phyloP scores from a whole-genome alignment of 2,113 vertebrate genomes.

The Okapia johnstoni region DNA sequence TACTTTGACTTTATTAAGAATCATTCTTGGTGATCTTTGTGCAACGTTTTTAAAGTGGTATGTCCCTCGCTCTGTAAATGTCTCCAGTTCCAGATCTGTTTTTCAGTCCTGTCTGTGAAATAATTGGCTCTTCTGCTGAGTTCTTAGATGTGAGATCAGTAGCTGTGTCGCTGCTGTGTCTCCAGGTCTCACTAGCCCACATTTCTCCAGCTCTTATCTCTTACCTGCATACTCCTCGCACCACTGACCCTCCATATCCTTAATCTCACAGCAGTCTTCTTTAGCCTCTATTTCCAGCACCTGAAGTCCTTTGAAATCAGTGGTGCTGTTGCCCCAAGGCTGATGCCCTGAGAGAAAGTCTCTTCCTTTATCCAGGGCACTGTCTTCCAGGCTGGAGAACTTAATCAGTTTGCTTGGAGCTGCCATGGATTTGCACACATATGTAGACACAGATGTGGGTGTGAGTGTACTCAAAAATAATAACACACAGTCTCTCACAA shows the following conservation, averaged over 20 bases:
- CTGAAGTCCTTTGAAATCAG: not conserved
- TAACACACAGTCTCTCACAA: not conserved
- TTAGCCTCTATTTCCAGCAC: not conserved
- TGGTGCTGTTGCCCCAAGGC: not conserved
- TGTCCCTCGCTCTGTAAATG: not conserved
- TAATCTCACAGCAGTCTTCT: not conserved
- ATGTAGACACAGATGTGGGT: not conserved
- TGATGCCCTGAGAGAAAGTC: not conserved
- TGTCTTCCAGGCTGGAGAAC: not conserved
- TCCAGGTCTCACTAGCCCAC: not conserved
- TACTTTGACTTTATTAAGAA: not conserved
- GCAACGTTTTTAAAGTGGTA: not conserved
- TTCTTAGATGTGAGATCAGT: not conserved
- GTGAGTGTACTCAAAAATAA: not conserved
- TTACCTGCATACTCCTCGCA: not conserved
- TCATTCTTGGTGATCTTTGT: not conserved
- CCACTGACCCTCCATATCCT: not conserved
- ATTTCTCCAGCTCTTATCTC: not conserved
- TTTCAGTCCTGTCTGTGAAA: not conserved
- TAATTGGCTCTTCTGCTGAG: not conserved
- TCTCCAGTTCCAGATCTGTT: not conserved
- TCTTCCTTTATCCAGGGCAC: not conserved
- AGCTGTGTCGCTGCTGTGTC: rapidly evolving
- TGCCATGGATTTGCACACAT: not conserved
- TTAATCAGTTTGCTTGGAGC: not conserved